These are phyloP conservation scores for Cheirogaleus major DNA, from an alignment of 2,797 vertebrate species.

Conservation along the genomic window DNA sequence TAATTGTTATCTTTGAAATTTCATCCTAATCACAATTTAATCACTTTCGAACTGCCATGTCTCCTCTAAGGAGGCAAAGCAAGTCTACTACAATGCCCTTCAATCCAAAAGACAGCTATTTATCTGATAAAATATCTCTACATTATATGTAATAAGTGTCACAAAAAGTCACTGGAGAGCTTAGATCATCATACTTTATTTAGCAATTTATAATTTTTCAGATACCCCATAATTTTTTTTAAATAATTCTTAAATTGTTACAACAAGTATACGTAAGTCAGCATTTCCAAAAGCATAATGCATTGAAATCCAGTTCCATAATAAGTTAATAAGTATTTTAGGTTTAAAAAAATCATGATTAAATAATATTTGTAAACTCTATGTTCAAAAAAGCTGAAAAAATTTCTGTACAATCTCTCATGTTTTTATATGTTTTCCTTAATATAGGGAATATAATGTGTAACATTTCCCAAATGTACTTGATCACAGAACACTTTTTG, in stretches of 20 bases:
- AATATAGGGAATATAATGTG: neutral
- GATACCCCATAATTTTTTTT: neutral
- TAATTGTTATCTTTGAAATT: neutral
- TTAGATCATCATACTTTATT: neutral
- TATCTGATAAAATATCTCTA: neutral
- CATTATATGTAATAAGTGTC: neutral
- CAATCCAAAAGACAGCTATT: neutral
- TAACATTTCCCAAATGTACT: neutral
- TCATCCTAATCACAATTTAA: neutral
- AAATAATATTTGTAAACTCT: neutral
- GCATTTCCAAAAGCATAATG: neutral
- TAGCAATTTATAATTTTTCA: neutral
- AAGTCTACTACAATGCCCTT: neutral
- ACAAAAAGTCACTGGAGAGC: neutral
- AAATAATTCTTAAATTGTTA: neutral
- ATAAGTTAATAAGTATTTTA: neutral
- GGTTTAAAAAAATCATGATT: neutral
- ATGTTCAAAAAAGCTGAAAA: slow-evolving; percentile 8
- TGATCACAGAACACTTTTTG: neutral
- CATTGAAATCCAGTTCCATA: neutral
- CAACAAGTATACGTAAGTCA: neutral
- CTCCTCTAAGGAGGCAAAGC: neutral
- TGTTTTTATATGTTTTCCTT: neutral
- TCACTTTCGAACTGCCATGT: neutral
- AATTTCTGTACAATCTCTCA: neutral